Percentiles rank a stretch among this genome's conserved stretches.
Evolutionary conservation across 2,888 invertebrate species (phyloP).

Genomic region (Drosophila sordidapex): DNA sequence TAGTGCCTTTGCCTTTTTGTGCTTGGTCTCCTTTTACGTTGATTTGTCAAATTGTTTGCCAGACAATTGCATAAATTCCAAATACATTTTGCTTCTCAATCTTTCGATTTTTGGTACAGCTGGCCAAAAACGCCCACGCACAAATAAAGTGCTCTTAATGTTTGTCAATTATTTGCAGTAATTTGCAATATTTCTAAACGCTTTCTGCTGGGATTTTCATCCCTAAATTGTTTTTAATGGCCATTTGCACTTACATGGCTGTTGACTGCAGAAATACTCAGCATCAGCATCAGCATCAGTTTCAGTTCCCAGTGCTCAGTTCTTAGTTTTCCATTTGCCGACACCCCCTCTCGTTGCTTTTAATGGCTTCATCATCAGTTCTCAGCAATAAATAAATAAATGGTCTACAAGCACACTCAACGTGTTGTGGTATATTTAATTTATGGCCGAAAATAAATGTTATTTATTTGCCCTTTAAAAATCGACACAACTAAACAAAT

Average conservation of each 20-base stretch:
- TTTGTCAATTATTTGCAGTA: slow-evolving; percentile 80
- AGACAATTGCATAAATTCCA: slow-evolving; percentile 54
- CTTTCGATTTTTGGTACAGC: slow-evolving; percentile 45
- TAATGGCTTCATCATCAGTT: slow-evolving; percentile 69
- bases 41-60: slow-evolving; percentile 53
- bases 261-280: slow-evolving; percentile 40
- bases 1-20: slow-evolving; percentile 26
- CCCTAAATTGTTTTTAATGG: slow-evolving; percentile 78
- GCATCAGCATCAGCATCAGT: slow-evolving; percentile 34
- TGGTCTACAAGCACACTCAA: slow-evolving; percentile 55
- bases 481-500: slow-evolving; percentile 49
- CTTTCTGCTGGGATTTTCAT: slow-evolving; percentile 48
- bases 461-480: slow-evolving; percentile 62
- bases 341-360: slow-evolving; percentile 1
- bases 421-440: slow-evolving; percentile 50
- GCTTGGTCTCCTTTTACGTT: slow-evolving; percentile 30
- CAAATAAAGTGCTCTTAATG: slow-evolving; percentile 62
- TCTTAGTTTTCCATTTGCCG: background rate
- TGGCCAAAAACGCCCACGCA: slow-evolving; percentile 4
- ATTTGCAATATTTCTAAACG: slow-evolving; percentile 80
- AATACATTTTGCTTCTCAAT: slow-evolving; percentile 23
- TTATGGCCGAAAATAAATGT: slow-evolving; percentile 72
- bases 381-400: slow-evolving; percentile 69
- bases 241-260: slow-evolving; percentile 75
- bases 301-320: slow-evolving; percentile 3